Evolutionary conservation across 2,888 invertebrate species (phyloP).

Genomic region (Coremacera marginata): DNA sequence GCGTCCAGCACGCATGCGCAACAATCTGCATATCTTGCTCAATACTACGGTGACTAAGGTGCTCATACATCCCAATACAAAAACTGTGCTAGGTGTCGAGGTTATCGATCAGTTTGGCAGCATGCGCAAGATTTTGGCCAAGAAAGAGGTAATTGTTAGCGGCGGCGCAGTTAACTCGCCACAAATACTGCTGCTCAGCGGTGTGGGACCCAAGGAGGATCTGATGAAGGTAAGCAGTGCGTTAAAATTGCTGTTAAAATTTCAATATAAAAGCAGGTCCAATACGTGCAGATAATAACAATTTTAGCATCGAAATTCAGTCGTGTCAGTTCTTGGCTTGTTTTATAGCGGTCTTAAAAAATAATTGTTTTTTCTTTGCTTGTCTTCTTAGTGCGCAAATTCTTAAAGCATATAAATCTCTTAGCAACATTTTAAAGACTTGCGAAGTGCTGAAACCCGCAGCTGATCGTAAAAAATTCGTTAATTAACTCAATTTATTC

Average conservation of each 20-base stretch:
- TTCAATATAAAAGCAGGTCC: no score
- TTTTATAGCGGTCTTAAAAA: no score
- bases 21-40: constrained; percentile 85
- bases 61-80: constrained; percentile 80
- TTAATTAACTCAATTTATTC: background rate
- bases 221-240: constrained; percentile 70
- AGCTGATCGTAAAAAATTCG: background rate
- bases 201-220: constrained; percentile 84
- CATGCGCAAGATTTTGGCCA: constrained; percentile 76
- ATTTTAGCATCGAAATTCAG: no score
- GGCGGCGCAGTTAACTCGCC: constrained; percentile 94
- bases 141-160: constrained; percentile 83
- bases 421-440: no score
- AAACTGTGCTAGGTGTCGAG: constrained; percentile 84
- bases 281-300: no score
- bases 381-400: no score
- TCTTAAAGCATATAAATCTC: no score
- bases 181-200: constrained; percentile 90
- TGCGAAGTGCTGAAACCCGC: background rate
- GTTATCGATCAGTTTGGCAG: constrained; percentile 69
- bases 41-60: constrained; percentile 85
- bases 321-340: no score
- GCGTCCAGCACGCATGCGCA: constrained; percentile 80
- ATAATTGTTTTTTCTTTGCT: no score
- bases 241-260: background rate